phyloP scores from a whole-genome alignment of 2,797 vertebrate genomes.

The Hippopotamyrus pictus region DNA sequence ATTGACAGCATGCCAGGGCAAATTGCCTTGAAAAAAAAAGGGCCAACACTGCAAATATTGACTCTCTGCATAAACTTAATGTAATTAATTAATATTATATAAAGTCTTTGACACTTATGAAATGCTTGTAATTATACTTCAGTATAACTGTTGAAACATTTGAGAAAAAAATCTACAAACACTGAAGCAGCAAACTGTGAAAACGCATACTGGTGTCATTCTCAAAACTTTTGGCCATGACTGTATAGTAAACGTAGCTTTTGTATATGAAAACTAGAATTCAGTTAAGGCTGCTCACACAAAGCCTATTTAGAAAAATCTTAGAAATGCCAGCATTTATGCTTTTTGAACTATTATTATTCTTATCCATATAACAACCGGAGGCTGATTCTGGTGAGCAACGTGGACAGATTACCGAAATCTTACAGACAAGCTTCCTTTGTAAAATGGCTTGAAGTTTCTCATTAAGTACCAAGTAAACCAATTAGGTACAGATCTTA shows the following conservation, averaged over 20 bases:
- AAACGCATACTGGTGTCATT: neutral
- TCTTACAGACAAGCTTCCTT: constrained; percentile 72
- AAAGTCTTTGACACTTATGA: too few relatives aligned
- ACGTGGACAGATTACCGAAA: constrained; percentile 73
- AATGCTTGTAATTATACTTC: neutral
- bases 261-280: neutral
- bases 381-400: constrained; percentile 75
- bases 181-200: neutral
- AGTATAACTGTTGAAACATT: neutral
- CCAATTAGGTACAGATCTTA: constrained; percentile 79
- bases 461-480: constrained; percentile 70
- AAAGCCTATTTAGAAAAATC: neutral
- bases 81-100: too few relatives aligned
- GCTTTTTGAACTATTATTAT: neutral
- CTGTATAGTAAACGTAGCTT: neutral
- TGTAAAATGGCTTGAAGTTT: constrained; percentile 83
- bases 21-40: too few relatives aligned
- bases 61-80: too few relatives aligned
- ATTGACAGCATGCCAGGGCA: neutral
- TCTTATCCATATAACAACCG: constrained; percentile 58
- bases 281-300: neutral
- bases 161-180: neutral
- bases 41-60: too few relatives aligned
- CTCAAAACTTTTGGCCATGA: neutral
- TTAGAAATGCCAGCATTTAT: neutral